Conservation (phyloP, 1,140 invertebrate species). For the Brevipalpus yothersi region DNA sequence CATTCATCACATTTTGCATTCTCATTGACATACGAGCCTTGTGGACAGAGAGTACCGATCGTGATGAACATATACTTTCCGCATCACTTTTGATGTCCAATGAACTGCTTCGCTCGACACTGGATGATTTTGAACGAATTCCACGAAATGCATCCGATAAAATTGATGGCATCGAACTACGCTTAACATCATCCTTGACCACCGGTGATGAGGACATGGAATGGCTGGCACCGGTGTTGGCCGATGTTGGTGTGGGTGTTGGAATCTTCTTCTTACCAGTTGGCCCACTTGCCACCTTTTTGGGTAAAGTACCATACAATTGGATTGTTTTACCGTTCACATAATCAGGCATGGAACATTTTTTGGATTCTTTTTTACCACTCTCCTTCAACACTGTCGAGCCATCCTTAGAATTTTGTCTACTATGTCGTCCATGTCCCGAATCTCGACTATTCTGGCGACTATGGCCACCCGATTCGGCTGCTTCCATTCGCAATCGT, state of each 20-base stretch:
- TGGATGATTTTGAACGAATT: too few relatives aligned
- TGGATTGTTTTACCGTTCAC: background rate
- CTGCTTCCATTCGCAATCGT: slow-evolving; percentile 9
- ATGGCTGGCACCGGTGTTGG: too few relatives aligned
- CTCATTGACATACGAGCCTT: background rate
- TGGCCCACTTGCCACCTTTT: slow-evolving; percentile 26
- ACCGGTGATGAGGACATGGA: background rate
- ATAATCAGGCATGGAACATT: background rate
- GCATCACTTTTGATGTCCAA: background rate
- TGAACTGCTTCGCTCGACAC: too few relatives aligned
- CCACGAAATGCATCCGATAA: too few relatives aligned
- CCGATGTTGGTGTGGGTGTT: background rate
- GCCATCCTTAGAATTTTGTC: slow-evolving; percentile 4
- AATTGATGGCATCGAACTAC: background rate
- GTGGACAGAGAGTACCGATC: background rate
- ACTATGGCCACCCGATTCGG: slow-evolving; percentile 4
- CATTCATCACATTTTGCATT: too few relatives aligned
- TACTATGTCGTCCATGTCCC: slow-evolving; percentile 17
- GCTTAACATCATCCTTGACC: background rate
- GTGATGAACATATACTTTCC: background rate
- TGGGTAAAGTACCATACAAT: slow-evolving; percentile 64
- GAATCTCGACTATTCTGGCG: slow-evolving; percentile 35
- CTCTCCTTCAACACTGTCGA: background rate
- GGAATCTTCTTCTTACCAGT: slow-evolving; percentile 9
- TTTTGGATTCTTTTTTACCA: background rate